Conservation (phyloP, 2,888 invertebrate species). For the Nysson spinosus region DNA sequence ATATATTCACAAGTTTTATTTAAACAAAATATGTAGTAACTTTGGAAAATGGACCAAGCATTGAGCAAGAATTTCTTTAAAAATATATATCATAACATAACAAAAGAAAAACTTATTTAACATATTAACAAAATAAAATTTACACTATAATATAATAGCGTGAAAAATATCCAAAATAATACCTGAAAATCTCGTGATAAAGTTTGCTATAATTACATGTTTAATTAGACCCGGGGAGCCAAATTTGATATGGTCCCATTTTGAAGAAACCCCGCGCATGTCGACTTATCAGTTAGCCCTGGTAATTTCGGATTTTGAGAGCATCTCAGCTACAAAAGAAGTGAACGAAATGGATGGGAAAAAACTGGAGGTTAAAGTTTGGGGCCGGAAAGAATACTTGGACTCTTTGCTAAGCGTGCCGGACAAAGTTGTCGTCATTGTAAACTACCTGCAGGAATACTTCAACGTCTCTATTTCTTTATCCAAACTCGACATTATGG, state of each 20-base stretch:
- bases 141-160: too few species aligned
- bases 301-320: conserved; percentile 83
- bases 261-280: conserved; percentile 86
- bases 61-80: too few species aligned
- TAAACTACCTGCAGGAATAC: conserved; percentile 81
- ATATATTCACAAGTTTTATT: too few species aligned
- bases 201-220: neutral
- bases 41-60: too few species aligned
- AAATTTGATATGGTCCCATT: conserved; percentile 83
- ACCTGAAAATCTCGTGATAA: too few species aligned
- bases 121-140: too few species aligned
- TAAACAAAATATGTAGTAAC: too few species aligned
- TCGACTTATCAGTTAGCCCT: conserved; percentile 87
- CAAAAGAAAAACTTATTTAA: too few species aligned
- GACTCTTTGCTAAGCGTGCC: conserved; percentile 80
- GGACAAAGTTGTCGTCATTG: conserved; percentile 80
- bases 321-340: conserved; percentile 70
- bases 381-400: conserved; percentile 83
- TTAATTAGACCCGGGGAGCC: conserved; percentile 76
- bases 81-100: too few species aligned
- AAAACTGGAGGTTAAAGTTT: conserved; percentile 80
- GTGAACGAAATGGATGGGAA: conserved; percentile 75
- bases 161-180: too few species aligned
- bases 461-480: conserved; percentile 84
- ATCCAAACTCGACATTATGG: conserved; percentile 84